These are phyloP conservation scores for Heliconius charithonia DNA, from an alignment of 2,888 invertebrate genomes.

Conservation along the genomic window DNA sequence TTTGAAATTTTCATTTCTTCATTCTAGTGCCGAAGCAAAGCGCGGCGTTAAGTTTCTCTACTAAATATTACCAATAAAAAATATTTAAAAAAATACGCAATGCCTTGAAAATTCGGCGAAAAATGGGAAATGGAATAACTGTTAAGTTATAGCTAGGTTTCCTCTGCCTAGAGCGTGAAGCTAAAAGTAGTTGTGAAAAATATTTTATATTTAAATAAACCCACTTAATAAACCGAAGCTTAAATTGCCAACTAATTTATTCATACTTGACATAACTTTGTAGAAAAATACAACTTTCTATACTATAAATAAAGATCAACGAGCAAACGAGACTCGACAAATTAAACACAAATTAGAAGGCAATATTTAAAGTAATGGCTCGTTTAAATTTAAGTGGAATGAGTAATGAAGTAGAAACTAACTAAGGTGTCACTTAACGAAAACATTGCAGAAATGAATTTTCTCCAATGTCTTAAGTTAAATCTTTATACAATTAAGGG, in stretches of 20 bases:
- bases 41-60: no score
- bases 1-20: no score
- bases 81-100: no score
- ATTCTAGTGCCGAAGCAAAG: no score
- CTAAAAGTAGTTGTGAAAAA: no score
- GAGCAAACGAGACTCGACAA: slow-evolving; percentile 52
- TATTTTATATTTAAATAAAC: no score
- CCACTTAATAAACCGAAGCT: neutral
- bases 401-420: slow-evolving; percentile 50
- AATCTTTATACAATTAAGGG: slow-evolving; percentile 18
- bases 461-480: slow-evolving; percentile 34
- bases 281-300: neutral
- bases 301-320: slow-evolving; percentile 36
- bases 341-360: slow-evolving; percentile 65
- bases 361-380: slow-evolving; percentile 53
- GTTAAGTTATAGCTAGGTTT: no score
- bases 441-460: slow-evolving; percentile 42
- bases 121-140: no score
- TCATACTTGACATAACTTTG: neutral
- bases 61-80: no score
- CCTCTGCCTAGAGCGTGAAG: no score
- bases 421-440: slow-evolving; percentile 46
- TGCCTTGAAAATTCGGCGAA: no score
- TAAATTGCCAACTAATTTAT: neutral
- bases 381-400: slow-evolving; percentile 49